Conservation (phyloP, 2,888 invertebrate genomes). For the Hypercompe scribonia region DNA sequence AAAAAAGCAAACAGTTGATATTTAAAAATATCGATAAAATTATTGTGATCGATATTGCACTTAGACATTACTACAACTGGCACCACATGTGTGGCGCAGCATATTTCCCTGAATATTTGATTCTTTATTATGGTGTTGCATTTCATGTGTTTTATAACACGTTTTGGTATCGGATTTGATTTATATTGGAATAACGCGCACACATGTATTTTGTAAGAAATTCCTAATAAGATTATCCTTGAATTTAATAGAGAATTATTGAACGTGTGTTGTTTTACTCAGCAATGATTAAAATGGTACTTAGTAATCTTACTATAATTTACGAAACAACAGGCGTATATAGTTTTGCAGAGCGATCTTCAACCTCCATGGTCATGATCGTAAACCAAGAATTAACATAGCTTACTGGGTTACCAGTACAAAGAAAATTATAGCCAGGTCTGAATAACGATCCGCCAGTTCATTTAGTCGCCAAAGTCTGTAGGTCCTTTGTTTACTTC, state of each 20-base stretch:
- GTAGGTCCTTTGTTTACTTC: too few relatives aligned
- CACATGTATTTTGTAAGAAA: background rate
- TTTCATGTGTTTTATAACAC: slow-evolving; percentile 34
- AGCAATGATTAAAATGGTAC: background rate
- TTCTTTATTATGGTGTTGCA: slow-evolving; percentile 52
- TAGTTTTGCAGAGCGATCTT: too few relatives aligned
- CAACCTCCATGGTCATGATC: too few relatives aligned
- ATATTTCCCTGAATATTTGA: slow-evolving; percentile 60
- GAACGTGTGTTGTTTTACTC: background rate
- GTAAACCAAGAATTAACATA: too few relatives aligned
- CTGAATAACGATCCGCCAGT: too few relatives aligned
- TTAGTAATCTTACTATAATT: too few relatives aligned
- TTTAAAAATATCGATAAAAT: background rate
- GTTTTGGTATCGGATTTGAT: slow-evolving; percentile 15
- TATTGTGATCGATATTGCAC: slow-evolving; percentile 27
- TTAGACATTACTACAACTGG: slow-evolving; percentile 30
- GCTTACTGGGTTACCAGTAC: too few relatives aligned
- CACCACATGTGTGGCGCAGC: slow-evolving; percentile 52
- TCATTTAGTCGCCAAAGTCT: too few relatives aligned
- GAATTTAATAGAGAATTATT: background rate
- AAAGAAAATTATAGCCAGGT: too few relatives aligned
- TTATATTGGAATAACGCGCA: slow-evolving; percentile 6
- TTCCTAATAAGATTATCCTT: background rate
- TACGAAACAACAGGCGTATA: too few relatives aligned
- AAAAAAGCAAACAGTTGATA: background rate